These are phyloP conservation scores for Euphydryas editha DNA, from an alignment of 2,888 invertebrate genomes.

Conservation along the genomic window DNA sequence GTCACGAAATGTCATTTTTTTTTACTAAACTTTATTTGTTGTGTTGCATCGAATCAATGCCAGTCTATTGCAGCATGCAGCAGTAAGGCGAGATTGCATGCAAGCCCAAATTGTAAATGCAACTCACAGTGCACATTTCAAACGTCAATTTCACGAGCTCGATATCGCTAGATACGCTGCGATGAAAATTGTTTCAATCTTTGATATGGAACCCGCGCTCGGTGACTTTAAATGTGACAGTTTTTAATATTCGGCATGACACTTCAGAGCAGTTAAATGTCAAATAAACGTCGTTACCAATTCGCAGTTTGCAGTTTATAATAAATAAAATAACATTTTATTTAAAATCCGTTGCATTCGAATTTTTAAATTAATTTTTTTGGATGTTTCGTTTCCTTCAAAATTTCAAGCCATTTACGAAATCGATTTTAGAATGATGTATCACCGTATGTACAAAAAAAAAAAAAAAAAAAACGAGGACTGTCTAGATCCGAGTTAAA, in stretches of 20 bases:
- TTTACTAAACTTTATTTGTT: background rate
- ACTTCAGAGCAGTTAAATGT: too few relatives aligned
- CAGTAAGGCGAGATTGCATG: slow-evolving; percentile 10
- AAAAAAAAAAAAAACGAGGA: too few relatives aligned
- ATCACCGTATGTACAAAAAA: too few relatives aligned
- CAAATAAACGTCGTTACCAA: too few relatives aligned
- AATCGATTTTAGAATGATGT: too few relatives aligned
- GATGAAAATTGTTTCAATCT: slow-evolving; percentile 37
- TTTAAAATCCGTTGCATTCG: too few relatives aligned
- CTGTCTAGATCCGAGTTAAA: too few relatives aligned
- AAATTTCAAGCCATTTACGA: too few relatives aligned
- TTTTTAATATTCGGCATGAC: slow-evolving; percentile 13
- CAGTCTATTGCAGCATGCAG: background rate
- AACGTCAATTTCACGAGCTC: slow-evolving; percentile 44
- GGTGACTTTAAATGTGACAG: slow-evolving; percentile 5
- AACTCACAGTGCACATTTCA: slow-evolving; percentile 39
- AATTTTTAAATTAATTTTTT: too few relatives aligned
- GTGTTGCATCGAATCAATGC: background rate
- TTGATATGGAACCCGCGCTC: slow-evolving; percentile 16
- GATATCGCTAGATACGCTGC: slow-evolving; percentile 23
- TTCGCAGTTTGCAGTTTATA: too few relatives aligned
- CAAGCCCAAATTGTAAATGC: slow-evolving; percentile 29
- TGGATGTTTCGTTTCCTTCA: too few relatives aligned
- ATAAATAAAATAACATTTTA: too few relatives aligned
- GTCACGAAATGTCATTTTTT: background rate